phyloP scores from a whole-genome alignment of 2,113 vertebrate species.

The Gnathonemus longibarbis region DNA sequence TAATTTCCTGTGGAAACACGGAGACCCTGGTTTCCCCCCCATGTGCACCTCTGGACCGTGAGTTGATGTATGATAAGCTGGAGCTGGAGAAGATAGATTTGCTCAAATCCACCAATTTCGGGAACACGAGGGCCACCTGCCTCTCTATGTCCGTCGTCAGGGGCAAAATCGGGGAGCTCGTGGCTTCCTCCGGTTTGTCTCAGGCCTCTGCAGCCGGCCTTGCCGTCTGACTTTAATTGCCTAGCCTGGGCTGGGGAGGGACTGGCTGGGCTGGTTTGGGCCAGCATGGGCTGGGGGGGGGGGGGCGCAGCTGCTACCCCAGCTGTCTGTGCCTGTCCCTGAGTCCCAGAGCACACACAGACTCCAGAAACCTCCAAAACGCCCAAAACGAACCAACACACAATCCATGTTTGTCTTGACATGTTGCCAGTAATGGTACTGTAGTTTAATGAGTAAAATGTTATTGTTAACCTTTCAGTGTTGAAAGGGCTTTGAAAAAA shows the following conservation, averaged over 20 bases:
- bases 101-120: not conserved
- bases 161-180: not conserved
- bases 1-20: not conserved
- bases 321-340: conserved; percentile 8
- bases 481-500: not conserved
- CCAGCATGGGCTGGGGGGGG: not conserved
- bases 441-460: not conserved
- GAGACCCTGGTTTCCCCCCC: not conserved
- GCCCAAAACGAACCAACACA: not conserved
- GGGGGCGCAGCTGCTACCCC: conserved; percentile 6
- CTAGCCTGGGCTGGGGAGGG: not conserved
- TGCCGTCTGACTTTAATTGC: not conserved
- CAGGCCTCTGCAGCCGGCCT: not conserved
- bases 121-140: not conserved
- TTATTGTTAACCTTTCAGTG: not conserved
- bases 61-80: not conserved
- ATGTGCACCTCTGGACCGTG: not conserved
- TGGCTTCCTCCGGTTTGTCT: not conserved
- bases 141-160: not conserved
- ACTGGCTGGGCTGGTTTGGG: not conserved
- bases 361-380: not conserved
- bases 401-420: not conserved
- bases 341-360: not conserved
- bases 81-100: not conserved
- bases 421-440: not conserved